Base-by-base conservation (phyloP, 1,140 invertebrate genomes). In the Kradibia gibbosae region DNA sequence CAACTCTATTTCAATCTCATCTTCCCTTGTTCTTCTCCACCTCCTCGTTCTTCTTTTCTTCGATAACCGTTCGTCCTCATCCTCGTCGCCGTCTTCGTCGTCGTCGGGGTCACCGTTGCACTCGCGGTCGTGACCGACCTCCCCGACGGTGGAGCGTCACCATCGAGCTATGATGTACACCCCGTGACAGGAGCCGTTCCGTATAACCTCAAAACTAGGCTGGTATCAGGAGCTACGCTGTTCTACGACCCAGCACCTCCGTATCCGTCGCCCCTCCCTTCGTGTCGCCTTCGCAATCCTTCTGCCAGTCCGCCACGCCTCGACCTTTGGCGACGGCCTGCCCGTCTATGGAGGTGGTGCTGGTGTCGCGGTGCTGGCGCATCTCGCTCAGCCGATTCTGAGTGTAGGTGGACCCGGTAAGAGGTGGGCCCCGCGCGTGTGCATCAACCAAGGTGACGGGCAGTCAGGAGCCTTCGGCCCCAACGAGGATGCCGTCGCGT, bases 201-300 rank as follows among this genome's bases (percentile, higher is more conserved):
- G 42, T 79, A 79, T 79, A 79, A 79, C 78, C 78, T 80, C 67
- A 73, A 80, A 72, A n/a, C 22, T 48, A n/a, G 42, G 8, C 7
- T 28, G 34, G n/a, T 42, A 48, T 50, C 50, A n/a, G n/a, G n/a
- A n/a, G n/a, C n/a, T n/a, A n/a, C n/a, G n/a, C n/a, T n/a, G n/a
- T n/a, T n/a, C n/a, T n/a, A n/a, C n/a, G n/a, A n/a, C n/a, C n/a
- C n/a, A n/a, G n/a, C n/a, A n/a, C n/a, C n/a, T n/a, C n/a, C n/a
- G n/a, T n/a, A n/a, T n/a, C n/a, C n/a, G n/a, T n/a, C n/a, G n/a
- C n/a, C n/a, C n/a, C n/a, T n/a, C n/a, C n/a, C n/a, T n/a, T n/a
- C n/a, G n/a, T n/a, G n/a, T n/a, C n/a, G n/a, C n/a, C n/a, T n/a
- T n/a, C n/a, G n/a, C n/a, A n/a, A n/a, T n/a, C n/a, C n/a, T n/a